phyloP scores from a whole-genome alignment of 2,888 invertebrate species.

The Drosophila birchii region DNA sequence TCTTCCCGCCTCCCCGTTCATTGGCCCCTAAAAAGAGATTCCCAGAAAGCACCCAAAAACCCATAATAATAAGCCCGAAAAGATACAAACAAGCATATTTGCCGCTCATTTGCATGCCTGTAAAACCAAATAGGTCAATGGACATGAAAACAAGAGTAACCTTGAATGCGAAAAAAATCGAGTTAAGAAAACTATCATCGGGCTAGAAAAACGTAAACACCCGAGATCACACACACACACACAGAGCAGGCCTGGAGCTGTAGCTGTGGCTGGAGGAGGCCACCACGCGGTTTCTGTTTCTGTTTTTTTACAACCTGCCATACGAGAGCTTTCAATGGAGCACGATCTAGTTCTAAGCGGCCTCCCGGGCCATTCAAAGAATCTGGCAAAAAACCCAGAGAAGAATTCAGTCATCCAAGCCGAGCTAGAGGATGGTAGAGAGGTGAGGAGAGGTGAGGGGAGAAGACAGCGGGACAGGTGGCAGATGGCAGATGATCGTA shows the following conservation, averaged over 20 bases:
- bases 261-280: too few species aligned
- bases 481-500: conserved; percentile 34
- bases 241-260: conserved; percentile 11
- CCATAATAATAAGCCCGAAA: not conserved
- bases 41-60: not conserved
- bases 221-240: conserved; percentile 20
- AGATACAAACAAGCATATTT: conserved; percentile 4
- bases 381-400: conserved; percentile 70
- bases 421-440: not conserved
- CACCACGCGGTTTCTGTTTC: conserved; percentile 42
- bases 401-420: conserved; percentile 61
- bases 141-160: conserved; percentile 78
- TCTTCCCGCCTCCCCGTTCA: not conserved
- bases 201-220: conserved; percentile 71
- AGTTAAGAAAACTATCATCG: conserved; percentile 42
- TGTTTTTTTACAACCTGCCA: conserved; percentile 36
- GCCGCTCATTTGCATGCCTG: conserved; percentile 60
- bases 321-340: conserved; percentile 34
- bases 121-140: conserved; percentile 80
- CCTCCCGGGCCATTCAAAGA: conserved; percentile 64
- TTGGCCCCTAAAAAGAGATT: not conserved
- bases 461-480: not conserved
- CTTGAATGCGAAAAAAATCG: conserved; percentile 66
- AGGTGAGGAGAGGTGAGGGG: not conserved
- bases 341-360: conserved; percentile 19